Conservation (phyloP, 2,888 invertebrate genomes). For the Oxystoma pomonae region DNA sequence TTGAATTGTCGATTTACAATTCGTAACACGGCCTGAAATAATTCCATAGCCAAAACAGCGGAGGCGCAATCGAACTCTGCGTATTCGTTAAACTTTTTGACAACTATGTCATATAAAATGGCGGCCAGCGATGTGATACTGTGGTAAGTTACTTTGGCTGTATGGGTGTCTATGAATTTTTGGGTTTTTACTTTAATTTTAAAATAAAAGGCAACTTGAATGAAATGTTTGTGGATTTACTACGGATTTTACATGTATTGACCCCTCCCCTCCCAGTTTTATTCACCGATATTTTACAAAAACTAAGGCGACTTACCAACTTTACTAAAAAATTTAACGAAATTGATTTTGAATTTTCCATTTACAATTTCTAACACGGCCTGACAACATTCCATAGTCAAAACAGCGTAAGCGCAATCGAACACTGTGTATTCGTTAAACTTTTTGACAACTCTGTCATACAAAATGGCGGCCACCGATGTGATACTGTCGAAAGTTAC, state of each 20-base stretch:
- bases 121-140: constrained; percentile 43
- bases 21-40: constrained; percentile 52
- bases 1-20: constrained; percentile 42
- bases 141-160: constrained; percentile 37
- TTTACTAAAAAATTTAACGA: constrained; percentile 45
- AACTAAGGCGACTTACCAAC: constrained; percentile 43
- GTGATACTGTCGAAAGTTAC: constrained; percentile 39
- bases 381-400: constrained; percentile 59
- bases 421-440: constrained; percentile 55
- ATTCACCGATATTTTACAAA: too few species aligned
- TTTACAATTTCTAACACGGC: constrained; percentile 44
- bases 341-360: constrained; percentile 41
- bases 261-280: too few species aligned
- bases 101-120: constrained; percentile 46
- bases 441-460: constrained; percentile 49
- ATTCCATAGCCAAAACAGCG: constrained; percentile 55
- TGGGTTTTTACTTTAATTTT: constrained; percentile 43
- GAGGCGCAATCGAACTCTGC: constrained; percentile 55
- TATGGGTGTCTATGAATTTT: constrained; percentile 39
- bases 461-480: constrained; percentile 43
- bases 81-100: constrained; percentile 52
- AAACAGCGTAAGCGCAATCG: constrained; percentile 53
- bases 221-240: constrained; percentile 57
- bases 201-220: constrained; percentile 48
- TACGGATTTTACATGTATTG: too few species aligned